These are phyloP conservation scores for Adelognathus sp. DNA, from an alignment of 2,888 invertebrate species.

Conservation along the genomic window DNA sequence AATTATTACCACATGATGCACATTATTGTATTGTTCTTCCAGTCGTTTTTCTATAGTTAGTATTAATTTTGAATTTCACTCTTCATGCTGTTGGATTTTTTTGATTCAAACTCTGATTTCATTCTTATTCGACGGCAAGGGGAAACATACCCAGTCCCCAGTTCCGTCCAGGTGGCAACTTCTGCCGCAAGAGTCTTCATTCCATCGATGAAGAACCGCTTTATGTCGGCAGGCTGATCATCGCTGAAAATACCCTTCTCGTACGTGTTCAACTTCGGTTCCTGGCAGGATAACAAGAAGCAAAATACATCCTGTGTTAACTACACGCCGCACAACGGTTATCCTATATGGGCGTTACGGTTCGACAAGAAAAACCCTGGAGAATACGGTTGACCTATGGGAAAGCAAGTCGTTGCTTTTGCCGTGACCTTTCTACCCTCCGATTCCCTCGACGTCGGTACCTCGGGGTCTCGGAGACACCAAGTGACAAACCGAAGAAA, in stretches of 20 bases:
- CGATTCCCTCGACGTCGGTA: constrained; percentile 28
- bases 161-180: constrained; percentile 68
- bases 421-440: constrained; percentile 12
- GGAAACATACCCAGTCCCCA: constrained; percentile 63
- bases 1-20: no score
- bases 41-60: no score
- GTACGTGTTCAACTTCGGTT: constrained; percentile 66
- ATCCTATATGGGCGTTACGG: no score
- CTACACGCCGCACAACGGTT: no score
- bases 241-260: constrained; percentile 66
- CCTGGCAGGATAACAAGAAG: constrained; percentile 59
- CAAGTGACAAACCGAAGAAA: constrained; percentile 17
- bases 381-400: not conserved
- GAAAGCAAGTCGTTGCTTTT: not conserved
- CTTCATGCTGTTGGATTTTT: no score
- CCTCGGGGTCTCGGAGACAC: not conserved
- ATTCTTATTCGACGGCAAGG: not conserved
- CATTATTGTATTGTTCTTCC: no score
- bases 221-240: constrained; percentile 54
- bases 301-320: not conserved
- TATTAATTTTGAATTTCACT: no score
- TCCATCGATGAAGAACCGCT: constrained; percentile 59
- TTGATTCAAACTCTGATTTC: no score
- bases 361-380: constrained; percentile 17
- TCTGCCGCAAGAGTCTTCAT: constrained; percentile 59